Evolutionary conservation across 2,888 invertebrate genomes (phyloP).

Genomic region (Gibbula magus): DNA sequence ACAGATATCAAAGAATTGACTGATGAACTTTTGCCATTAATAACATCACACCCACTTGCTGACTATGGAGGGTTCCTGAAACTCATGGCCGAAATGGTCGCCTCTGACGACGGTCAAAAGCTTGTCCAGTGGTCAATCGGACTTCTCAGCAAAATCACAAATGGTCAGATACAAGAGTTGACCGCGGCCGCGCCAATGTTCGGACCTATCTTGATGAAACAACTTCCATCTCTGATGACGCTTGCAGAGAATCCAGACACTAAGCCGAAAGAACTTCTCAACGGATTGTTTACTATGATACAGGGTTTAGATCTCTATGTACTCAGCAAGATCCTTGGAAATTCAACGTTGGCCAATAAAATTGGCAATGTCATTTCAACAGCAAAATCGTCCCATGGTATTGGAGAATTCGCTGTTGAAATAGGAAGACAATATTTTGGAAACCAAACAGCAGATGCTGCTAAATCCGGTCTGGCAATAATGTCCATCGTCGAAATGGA

Average conservation of each 20-base stretch:
- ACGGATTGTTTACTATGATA: background rate
- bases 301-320: background rate
- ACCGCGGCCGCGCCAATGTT: background rate
- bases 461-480: background rate
- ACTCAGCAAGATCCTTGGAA: background rate
- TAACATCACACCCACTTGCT: too few relatives aligned
- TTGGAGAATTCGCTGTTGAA: background rate
- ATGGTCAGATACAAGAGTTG: background rate
- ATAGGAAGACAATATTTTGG: background rate
- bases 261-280: too few relatives aligned
- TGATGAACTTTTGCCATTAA: too few relatives aligned
- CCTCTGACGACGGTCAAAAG: background rate
- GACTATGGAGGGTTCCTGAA: background rate
- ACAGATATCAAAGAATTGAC: too few relatives aligned
- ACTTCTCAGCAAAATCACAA: background rate
- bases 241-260: background rate
- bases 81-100: background rate
- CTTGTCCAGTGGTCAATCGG: background rate
- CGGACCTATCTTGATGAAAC: too few relatives aligned
- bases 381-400: background rate
- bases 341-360: background rate
- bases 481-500: background rate
- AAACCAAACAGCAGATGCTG: background rate
- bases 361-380: background rate
- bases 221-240: too few relatives aligned